Base-by-base conservation (phyloP, 1,140 invertebrate genomes). In the Marisa cornuarietis region DNA sequence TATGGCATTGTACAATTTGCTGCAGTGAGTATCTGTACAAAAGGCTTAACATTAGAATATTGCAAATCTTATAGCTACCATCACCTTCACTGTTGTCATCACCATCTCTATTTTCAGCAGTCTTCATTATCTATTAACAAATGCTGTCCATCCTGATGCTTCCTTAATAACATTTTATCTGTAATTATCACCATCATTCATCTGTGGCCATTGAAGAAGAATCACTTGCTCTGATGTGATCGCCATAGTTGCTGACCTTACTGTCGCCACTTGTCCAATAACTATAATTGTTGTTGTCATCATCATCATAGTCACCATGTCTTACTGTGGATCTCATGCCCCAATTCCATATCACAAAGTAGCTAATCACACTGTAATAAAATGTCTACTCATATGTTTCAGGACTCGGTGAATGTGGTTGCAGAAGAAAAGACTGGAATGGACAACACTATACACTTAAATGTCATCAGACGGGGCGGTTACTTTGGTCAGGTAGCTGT, bases 1-100 rank as follows among this genome's bases (percentile, higher is more conserved):
- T 84, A 89, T 85, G 89, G 89, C 61, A 83, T 89, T 49, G 86
- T 90, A 71, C 85, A 89, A 78, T 88, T 90, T 83, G 78, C 85
- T 22, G 24, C 79, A 42, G 88, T 90, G 82, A 78, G 83, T 83
- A 31, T 62, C 11, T 42, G 31, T 42, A 6, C n/a, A n/a, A n/a
- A n/a, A n/a, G n/a, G n/a, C n/a, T n/a, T n/a, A n/a, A n/a, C n/a
- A n/a, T n/a, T n/a, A 68, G 14, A 24, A 52, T 31, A 49, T 5
- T 71, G 31, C 8, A 10, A 68, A 20, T 68, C 7, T 10, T 68
- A 68, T 24, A 10, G 31, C 22, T 68, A 20, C 22, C 20, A n/a
- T 68, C 20, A 10, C 65, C 7, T 7, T 68, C 65, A 24, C 65
- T 68, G n/a, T 68, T 20, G 22, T 31, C 20, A n/a, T 68, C 20